Evolutionary conservation across 2,797 vertebrate genomes (phyloP), one percentile per base, ranked within the genome.

Genomic region (Gadopsis marmoratus): DNA sequence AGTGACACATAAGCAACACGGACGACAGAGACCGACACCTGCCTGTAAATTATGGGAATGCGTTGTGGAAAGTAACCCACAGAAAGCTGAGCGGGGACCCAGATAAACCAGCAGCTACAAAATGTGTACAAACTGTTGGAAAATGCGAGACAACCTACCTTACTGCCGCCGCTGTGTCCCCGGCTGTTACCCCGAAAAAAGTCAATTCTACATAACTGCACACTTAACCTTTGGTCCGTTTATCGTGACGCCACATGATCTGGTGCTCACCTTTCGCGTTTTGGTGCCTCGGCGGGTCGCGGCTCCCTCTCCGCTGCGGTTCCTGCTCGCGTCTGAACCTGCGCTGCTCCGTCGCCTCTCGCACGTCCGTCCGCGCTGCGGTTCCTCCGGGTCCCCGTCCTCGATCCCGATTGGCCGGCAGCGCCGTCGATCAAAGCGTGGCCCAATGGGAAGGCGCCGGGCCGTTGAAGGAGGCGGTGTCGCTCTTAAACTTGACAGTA

Each of bases 341-440:
- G 61, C 65, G 26, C 54, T 21, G 29, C 2, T 66, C 39, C 1
- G 6, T 17, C 7, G 6, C 21, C 7, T 41, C 73, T 12, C 74
- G 33, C 86, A 76, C 88, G 82, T 80, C 90, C 88, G 82, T 80
- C 90, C 88, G 92, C 90, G 65, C 86, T 71, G 67, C 17, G 6
- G 35, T 35, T 39, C 11, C 6, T 21, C 17, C 1, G 3, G n/a
- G 5, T 21, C 31, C 12, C 3, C 3, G 7, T 76, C 9, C 67
- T 81, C 26, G 0, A 1, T 29, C 19, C 1, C 80, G 6, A 93
- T 91, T 94, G 90, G 89, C 75, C 71, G 12, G 26, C 0, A 12
- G 55, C 4, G 3, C 37, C 47, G 79, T 76, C 83, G 41, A 3
- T 89, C 78, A 84, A 35, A 31, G 0, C 0, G 0, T 0, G 7